Base-by-base conservation (phyloP, 2,888 invertebrate species). In the Euclidia mi region DNA sequence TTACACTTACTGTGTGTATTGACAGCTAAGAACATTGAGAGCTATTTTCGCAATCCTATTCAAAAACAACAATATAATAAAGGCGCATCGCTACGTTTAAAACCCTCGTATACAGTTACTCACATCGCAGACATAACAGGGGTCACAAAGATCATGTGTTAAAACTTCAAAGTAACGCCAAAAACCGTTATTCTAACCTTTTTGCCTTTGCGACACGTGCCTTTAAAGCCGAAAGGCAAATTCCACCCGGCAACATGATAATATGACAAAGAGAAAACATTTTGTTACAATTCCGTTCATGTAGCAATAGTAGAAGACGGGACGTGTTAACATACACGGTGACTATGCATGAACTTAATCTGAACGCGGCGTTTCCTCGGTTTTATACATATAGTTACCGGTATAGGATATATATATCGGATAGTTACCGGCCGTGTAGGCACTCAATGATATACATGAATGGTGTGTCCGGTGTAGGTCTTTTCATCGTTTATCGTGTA, bases 371-470 rank as follows among this genome's bases (percentile, higher is more conserved):
- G 66, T 76, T 62, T 70, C 65, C 79, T 72, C 76, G 73, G 83
- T 85, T 87, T 89, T 85, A 85, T 85, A 81, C 86, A 78, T n/a
- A n/a, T n/a, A n/a, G n/a, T n/a, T n/a, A n/a, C n/a, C n/a, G n/a
- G n/a, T n/a, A n/a, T n/a, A n/a, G n/a, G n/a, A n/a, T n/a, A n/a
- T n/a, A n/a, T n/a, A n/a, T n/a, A n/a, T n/a, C n/a, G n/a, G n/a
- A n/a, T 82, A 82, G 84, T 84, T 85, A 81, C 83, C 82, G 80
- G 32, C 49, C 47, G 55, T 55, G 55, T 56, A 69, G 74, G 68
- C 72, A 80, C 85, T 90, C 87, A 88, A 86, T 90, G 87, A 87
- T 87, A 87, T 85, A 86, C 89, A 87, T 88, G 90, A 91, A 88
- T 90, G 81, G 86, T 89, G 85, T 92, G 92, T 91, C 92, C 92